Percentiles rank a stretch among this genome's conserved stretches.
Evolutionary conservation across 2,888 invertebrate genomes (phyloP).

Genomic region (Ypsolopha scabrella): DNA sequence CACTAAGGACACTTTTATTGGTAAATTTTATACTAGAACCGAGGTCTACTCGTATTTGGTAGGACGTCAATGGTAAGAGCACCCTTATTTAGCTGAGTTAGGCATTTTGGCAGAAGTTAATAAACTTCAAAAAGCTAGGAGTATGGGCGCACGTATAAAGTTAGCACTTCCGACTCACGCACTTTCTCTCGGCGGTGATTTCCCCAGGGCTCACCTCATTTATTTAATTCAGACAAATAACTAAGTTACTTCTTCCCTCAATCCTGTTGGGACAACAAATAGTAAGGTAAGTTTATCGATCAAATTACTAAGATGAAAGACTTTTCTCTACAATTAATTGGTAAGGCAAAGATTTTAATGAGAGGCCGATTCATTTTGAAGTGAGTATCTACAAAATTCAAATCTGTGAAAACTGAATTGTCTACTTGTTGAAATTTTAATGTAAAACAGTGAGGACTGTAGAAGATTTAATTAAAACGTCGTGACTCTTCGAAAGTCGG

Average conservation of each 20-base stretch:
- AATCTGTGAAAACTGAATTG: not conserved
- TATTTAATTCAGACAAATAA: not conserved
- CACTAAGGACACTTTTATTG: too few species aligned
- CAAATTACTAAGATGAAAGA: not conserved
- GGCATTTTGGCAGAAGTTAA: not conserved
- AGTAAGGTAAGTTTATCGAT: not conserved
- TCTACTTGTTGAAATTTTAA: not conserved
- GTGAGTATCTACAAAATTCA: not conserved
- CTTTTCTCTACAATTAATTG: not conserved
- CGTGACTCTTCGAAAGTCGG: too few species aligned
- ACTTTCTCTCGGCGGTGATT: slow-evolving; percentile 10
- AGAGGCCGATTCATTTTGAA: not conserved
- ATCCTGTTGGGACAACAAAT: not conserved
- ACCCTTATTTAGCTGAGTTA: too few species aligned
- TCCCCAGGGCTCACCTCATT: slow-evolving; percentile 8
- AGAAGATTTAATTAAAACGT: not conserved
- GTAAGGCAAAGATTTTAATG: not conserved
- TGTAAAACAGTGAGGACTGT: not conserved
- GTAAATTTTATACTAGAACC: too few species aligned
- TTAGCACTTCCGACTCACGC: slow-evolving; percentile 1
- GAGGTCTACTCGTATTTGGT: too few species aligned
- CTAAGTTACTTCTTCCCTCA: too few species aligned
- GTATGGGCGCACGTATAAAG: not conserved
- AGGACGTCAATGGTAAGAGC: too few species aligned
- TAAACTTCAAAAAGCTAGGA: not conserved